Evolutionary conservation across 1,140 invertebrate genomes (phyloP), one percentile per base, ranked within the genome.

Genomic region (Acromyrmex echinatior): DNA sequence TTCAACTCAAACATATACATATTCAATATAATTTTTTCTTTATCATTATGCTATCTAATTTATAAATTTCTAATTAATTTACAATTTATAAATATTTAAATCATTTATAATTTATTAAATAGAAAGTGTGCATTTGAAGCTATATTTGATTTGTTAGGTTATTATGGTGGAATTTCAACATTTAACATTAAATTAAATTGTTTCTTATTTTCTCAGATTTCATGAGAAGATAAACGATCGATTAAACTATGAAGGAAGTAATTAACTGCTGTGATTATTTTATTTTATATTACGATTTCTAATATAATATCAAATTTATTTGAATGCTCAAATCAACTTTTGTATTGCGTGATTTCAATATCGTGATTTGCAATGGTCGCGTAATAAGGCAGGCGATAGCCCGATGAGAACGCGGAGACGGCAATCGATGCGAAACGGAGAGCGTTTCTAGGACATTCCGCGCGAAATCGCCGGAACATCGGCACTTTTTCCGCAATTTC

Each of bases 401-500:
- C 28, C n/a, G 80, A 74, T 45, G 70, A 62, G 28, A 68, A 80
- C 25, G 63, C 35, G 25, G 49, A 56, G 39, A 58, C 56, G 70
- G 39, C 70, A 84, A 76, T 76, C 70, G 80, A 84, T 84, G 80
- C 39, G 28, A 76, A 53, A 84, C 70, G 56, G 14, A 9, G 31
- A 63, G 10, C 84, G 31, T 80, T 79, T 86, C 63, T 68, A 65
- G 76, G 84, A 68, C 49, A 79, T 68, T 70, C 31, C 49, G 51
- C 76, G 63, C 62, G 76, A 66, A 86, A 79, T 79, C 60, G 49
- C 74, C 62, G 62, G 76, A 77, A 86, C 60, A 86, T 86, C 60
- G 63, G 45, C 62, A 21, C 63, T 84, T 84, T 84, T 84, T 84
- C 56, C 80, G 70, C 70, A 84, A 84, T 84, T 84, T 76, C 80